phyloP scores from a whole-genome alignment of 2,113 vertebrate genomes.

The Erythrocercus mccallii region DNA sequence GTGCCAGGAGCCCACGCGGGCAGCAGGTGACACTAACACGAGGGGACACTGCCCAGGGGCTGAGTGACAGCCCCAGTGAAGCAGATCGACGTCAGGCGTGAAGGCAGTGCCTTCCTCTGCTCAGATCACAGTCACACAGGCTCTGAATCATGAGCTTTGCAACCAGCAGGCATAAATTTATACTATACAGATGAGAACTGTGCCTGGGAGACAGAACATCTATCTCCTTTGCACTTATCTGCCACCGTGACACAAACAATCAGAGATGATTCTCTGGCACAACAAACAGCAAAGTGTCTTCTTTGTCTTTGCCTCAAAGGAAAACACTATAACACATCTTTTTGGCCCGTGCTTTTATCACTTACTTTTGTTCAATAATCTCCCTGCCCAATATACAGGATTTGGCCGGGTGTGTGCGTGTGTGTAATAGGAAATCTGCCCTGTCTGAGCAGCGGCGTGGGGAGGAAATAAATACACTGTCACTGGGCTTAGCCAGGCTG shows the following conservation, averaged over 20 bases:
- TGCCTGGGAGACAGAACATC: slow-evolving; percentile 68
- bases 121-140: not conserved
- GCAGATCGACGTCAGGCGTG: not conserved
- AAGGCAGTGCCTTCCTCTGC: slow-evolving; percentile 13
- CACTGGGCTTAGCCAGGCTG: not conserved
- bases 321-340: slow-evolving; percentile 65
- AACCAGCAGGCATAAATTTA: slow-evolving; percentile 67
- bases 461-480: slow-evolving; percentile 39
- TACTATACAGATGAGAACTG: slow-evolving; percentile 63
- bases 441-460: slow-evolving; percentile 9
- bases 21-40: not conserved
- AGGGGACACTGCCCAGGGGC: not conserved
- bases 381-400: slow-evolving; percentile 17
- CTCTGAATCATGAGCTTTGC: slow-evolving; percentile 63
- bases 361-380: slow-evolving; percentile 70
- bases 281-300: slow-evolving; percentile 69
- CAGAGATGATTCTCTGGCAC: slow-evolving; percentile 71
- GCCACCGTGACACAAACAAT: slow-evolving; percentile 70
- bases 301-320: slow-evolving; percentile 71
- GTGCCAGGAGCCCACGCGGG: not conserved
- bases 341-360: slow-evolving; percentile 58
- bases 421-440: slow-evolving; percentile 50
- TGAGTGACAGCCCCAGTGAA: not conserved
- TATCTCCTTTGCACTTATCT: slow-evolving; percentile 72
- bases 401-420: slow-evolving; percentile 13